Conservation (phyloP, 2,797 vertebrate genomes). For the Botia almorhae region DNA sequence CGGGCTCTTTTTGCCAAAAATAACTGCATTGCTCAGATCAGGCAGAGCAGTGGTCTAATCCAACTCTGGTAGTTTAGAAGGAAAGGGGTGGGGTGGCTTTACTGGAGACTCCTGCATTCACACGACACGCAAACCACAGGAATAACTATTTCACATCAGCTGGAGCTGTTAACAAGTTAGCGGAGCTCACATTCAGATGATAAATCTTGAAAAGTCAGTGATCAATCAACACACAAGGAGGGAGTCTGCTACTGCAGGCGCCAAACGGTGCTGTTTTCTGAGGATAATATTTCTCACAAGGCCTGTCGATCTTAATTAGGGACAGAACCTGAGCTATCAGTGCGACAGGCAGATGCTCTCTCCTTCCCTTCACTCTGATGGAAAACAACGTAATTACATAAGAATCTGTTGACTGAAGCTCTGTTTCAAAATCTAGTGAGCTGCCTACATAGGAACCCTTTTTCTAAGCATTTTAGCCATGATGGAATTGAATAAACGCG, state of each 20-base stretch:
- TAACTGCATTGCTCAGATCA: constrained; percentile 54
- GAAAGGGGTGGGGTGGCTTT: constrained; percentile 19
- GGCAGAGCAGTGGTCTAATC: constrained; percentile 56
- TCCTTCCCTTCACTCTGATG: neutral
- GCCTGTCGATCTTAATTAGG: constrained; percentile 28
- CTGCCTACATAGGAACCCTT: neutral
- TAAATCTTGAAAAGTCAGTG: constrained; percentile 3
- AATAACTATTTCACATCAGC: constrained; percentile 29
- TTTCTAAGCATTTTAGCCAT: neutral
- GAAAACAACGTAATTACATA: constrained; percentile 44
- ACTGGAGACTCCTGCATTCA: constrained; percentile 6
- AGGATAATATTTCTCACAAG: constrained; percentile 15
- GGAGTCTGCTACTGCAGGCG: constrained; percentile 4
- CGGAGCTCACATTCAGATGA: constrained; percentile 10
- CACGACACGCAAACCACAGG: constrained; percentile 20
- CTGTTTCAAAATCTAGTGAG: neutral
- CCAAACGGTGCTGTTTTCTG: constrained; percentile 8
- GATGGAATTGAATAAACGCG: neutral
- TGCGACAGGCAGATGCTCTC: neutral
- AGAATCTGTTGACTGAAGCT: constrained; percentile 41
- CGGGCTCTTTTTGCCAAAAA: constrained; percentile 55
- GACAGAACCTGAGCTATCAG: neutral
- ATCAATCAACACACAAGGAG: constrained; percentile 25
- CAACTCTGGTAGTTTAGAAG: constrained; percentile 38
- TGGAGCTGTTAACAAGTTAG: constrained; percentile 24